Evolutionary conservation across 2,888 invertebrate species (phyloP), one percentile per base, ranked within the genome.

Genomic region (Yponomeuta evonymella): DNA sequence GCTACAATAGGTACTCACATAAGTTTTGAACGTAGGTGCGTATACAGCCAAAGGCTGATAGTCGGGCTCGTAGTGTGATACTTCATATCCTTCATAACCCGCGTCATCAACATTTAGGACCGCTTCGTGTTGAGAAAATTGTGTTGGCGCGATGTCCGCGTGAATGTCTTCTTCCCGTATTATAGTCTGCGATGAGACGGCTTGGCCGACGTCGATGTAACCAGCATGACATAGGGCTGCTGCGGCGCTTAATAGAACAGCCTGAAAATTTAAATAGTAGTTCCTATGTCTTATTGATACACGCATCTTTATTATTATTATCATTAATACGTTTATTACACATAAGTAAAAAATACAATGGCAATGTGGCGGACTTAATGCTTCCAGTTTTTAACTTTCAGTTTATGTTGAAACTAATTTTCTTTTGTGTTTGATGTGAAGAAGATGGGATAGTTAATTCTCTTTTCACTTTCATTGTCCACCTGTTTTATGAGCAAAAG

Each of bases 141-240:
- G 73, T 67, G 75, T 72, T 30, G 75, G 74, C 2, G 75, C 77
- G 23, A 70, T 65, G 77, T 78, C 73, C 11, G 11, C 9, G 15
- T 68, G 23, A 30, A 48, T 48, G 79, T 83, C 83, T 67, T 87
- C 86, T 70, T 87, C 85, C 62, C 82, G 85, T 63, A 88, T 77
- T 73, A 87, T 85, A 79, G 83, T 86, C 72, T 87, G 87, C 68
- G 83, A 85, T 12, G 88, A 88, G 67, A 85, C 81, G 70, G 86
- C 87, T 73, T 83, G 83, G 3, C 84, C 79, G 71, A 77, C 74
- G 48, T 75, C 84, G 67, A 81, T 70, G 63, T 78, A 84, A 62
- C 90, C 79, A 51, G 93, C 93, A 67, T 93, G 93, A 75, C 83
- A 89, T 73, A 90, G 89, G 5, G 92, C 83, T 67, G 87, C 86